Evolutionary conservation across 2,113 vertebrate species (phyloP).

Genomic region (Cyprinus carpio): DNA sequence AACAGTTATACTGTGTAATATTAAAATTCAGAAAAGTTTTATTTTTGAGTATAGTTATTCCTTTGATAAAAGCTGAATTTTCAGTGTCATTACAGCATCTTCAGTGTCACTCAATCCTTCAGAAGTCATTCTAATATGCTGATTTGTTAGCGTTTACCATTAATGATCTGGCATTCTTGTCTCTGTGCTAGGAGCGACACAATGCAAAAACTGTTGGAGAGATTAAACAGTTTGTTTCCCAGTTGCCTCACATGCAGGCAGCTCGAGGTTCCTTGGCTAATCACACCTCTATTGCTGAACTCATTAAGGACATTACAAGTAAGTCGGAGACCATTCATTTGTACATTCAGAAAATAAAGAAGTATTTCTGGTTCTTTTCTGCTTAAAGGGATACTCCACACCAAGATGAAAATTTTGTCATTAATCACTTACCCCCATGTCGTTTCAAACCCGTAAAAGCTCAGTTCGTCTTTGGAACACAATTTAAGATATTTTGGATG

Average conservation of each 20-base stretch:
- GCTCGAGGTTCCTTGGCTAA: constrained; percentile 92
- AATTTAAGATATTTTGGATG: too few relatives aligned
- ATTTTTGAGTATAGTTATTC: not conserved
- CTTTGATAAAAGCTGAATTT: not conserved
- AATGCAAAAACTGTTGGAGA: constrained; percentile 96
- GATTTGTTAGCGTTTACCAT: not conserved
- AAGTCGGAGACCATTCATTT: constrained; percentile 59
- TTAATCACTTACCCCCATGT: too few relatives aligned
- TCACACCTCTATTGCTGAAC: constrained; percentile 95
- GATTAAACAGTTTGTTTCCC: constrained; percentile 98
- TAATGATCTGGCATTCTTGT: not conserved
- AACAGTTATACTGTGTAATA: not conserved
- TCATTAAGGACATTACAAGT: constrained; percentile 98
- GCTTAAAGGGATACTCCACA: too few relatives aligned
- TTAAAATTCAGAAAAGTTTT: not conserved
- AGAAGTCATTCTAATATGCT: not conserved
- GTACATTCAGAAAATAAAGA: not conserved
- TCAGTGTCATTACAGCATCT: not conserved
- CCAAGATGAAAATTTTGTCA: too few relatives aligned
- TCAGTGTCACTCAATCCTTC: not conserved
- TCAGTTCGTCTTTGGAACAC: too few relatives aligned
- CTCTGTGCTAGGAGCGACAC: constrained; percentile 85
- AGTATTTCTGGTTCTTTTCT: not conserved
- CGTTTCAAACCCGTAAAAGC: too few relatives aligned
- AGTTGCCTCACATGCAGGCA: constrained; percentile 98